Base-by-base conservation (phyloP, 2,113 vertebrate genomes). In the Tympanuchus pallidicinctus region DNA sequence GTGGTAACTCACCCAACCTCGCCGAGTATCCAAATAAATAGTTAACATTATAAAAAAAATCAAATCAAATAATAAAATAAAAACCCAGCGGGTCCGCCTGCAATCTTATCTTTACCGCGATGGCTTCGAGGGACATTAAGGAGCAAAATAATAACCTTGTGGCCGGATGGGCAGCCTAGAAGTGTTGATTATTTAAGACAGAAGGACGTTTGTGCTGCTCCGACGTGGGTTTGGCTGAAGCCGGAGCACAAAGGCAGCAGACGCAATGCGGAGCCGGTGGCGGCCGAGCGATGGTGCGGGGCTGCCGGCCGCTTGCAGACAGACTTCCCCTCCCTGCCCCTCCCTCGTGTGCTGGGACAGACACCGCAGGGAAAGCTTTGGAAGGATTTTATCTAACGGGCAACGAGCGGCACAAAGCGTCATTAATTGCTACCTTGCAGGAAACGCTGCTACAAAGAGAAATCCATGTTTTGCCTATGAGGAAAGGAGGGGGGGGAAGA, bases 1-100 rank as follows among this genome's bases (percentile, higher is more conserved):
- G 96, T 97, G 96, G 97, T 47, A 96, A 97, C 97, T 94, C 91
- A 25, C 66, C 79, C 95, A 90, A 18, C 89, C 94, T 95, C 69
- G 5, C 81, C 19, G 86, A 91, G 93, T 61, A 92, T 72, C 95
- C 96, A 96, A 97, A 97, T 90, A 96, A 96, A 97, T 72, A 95
- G 91, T 60, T 72, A 89, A 92, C 86, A 82, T 61, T 32, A 38
- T 38, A 10, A 38, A 56, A 88, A 91, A 42, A 42, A 42, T 42
- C 42, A 43, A 43, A 43, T 43, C 42, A 43, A 43, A 43, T 43
- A 43, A 43, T 43, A 43, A 43, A 92, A 70, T 20, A 60, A 71
- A 59, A 32, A 82, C 82, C 92, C 89, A 25, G 69, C 57, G 94
- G 87, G 66, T 59, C 87, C 43, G 86, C 36, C 94, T 52, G 57